phyloP scores from a whole-genome alignment of 2,888 invertebrate species.

The Idaea dimidiata region DNA sequence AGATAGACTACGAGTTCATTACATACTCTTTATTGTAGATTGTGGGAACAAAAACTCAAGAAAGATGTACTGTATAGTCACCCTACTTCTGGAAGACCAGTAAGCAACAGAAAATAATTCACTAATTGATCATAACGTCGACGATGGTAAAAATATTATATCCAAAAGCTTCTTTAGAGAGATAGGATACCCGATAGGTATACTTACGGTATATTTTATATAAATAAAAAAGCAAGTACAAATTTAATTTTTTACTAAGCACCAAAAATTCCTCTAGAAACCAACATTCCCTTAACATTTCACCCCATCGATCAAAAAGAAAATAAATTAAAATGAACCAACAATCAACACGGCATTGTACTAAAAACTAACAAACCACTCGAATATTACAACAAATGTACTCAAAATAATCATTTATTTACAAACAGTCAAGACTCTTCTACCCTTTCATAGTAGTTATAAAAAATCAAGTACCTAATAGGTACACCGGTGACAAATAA shows the following conservation, averaged over 20 bases:
- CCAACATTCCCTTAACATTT: not conserved
- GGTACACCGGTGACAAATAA: constrained; percentile 17
- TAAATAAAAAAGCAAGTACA: not conserved
- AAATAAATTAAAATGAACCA: not conserved
- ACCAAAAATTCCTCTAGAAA: not conserved
- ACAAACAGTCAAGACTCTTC: constrained; percentile 32
- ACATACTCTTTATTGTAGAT: no score
- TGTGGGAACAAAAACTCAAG: no score
- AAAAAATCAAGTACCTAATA: constrained; percentile 20
- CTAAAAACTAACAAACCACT: constrained; percentile 3
- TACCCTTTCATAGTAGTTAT: constrained; percentile 30
- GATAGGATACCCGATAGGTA: no score
- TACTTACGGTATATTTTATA: no score
- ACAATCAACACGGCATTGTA: constrained; percentile 3
- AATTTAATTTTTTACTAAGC: not conserved
- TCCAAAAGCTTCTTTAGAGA: no score
- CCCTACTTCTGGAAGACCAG: no score
- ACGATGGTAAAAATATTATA: no score
- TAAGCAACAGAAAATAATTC: no score
- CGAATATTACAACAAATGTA: constrained; percentile 7
- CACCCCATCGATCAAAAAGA: not conserved
- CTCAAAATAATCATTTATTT: constrained; percentile 36
- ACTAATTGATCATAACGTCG: no score
- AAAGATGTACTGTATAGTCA: no score
- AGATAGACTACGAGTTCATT: no score